These are phyloP conservation scores for Lepilemur ruficaudatus DNA, from an alignment of 2,797 vertebrate genomes.

Conservation along the genomic window DNA sequence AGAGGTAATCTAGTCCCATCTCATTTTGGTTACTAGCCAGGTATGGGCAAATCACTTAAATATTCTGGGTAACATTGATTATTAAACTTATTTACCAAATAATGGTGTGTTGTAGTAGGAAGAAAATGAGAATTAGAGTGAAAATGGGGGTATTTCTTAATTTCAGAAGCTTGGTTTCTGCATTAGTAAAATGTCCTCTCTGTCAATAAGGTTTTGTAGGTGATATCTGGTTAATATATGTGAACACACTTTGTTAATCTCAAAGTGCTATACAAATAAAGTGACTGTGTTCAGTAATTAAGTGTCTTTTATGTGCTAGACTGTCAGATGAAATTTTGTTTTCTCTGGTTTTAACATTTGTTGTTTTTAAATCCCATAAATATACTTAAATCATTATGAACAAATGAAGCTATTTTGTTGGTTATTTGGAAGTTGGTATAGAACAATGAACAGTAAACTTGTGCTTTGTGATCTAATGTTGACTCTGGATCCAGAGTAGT, in stretches of 20 bases:
- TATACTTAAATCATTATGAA: neutral
- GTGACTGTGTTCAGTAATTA: neutral
- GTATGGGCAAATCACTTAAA: neutral
- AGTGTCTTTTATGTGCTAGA: neutral
- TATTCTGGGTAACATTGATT: neutral
- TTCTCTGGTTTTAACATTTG: conserved; percentile 1
- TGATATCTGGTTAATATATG: neutral
- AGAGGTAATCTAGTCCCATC: neutral
- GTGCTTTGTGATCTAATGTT: neutral
- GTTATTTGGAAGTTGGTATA: neutral
- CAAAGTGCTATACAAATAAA: neutral
- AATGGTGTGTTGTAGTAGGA: neutral
- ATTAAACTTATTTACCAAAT: neutral
- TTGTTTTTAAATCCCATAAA: neutral
- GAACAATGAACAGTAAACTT: neutral
- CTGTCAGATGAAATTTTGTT: neutral
- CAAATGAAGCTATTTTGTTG: neutral
- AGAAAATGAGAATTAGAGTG: neutral
- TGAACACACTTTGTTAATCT: neutral
- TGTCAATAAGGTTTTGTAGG: neutral
- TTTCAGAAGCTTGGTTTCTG: conserved; percentile 10
- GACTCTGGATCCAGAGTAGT: neutral
- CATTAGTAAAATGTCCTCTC: neutral
- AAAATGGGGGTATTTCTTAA: neutral
- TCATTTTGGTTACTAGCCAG: neutral